These are phyloP conservation scores for Rhyacichthys aspro DNA, from an alignment of 2,797 vertebrate genomes.

Conservation along the genomic window DNA sequence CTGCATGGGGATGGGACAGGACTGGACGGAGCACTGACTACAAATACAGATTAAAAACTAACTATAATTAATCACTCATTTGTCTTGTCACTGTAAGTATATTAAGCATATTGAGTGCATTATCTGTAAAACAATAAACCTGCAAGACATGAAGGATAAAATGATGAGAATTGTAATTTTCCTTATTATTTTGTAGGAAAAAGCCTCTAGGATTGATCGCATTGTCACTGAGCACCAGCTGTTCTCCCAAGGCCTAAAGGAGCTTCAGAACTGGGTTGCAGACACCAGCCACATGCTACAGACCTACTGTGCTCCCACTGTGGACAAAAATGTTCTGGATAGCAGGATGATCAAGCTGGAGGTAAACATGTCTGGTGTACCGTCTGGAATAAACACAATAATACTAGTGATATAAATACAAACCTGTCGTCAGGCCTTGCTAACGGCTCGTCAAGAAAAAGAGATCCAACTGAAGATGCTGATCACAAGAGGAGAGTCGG, in stretches of 20 bases:
- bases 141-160: no score
- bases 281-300: constrained; percentile 91
- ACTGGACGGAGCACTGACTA: constrained; percentile 48
- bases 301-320: constrained; percentile 88
- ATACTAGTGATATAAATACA: constrained; percentile 5
- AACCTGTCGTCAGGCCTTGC: constrained; percentile 69
- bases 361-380: constrained; percentile 73
- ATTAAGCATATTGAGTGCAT: no score
- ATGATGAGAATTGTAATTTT: neutral
- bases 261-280: constrained; percentile 93
- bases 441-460: constrained; percentile 93
- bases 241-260: constrained; percentile 88
- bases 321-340: constrained; percentile 92
- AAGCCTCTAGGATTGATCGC: constrained; percentile 90
- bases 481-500: constrained; percentile 91
- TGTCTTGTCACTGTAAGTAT: no score
- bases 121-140: no score
- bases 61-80: constrained; percentile 32
- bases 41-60: constrained; percentile 32
- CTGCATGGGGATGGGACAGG: constrained; percentile 74
- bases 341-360: constrained; percentile 95
- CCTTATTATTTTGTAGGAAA: constrained; percentile 82
- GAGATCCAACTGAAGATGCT: constrained; percentile 97
- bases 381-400: neutral
- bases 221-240: constrained; percentile 92